phyloP scores from a whole-genome alignment of 2,888 invertebrate species.

The Andrena trimmerana region DNA sequence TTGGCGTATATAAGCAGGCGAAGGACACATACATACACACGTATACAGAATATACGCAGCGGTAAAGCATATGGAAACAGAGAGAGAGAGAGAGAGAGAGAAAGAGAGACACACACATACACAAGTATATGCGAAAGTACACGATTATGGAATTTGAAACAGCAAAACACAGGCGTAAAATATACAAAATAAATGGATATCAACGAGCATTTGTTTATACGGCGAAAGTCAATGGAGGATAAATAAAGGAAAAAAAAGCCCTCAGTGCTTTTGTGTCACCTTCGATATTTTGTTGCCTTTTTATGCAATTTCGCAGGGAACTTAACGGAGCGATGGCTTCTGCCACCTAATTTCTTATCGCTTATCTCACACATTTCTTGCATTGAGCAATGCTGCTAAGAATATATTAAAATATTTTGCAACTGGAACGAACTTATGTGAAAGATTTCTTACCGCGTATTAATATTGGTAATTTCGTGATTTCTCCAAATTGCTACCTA shows the following conservation, averaged over 20 bases:
- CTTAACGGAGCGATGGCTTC: not conserved
- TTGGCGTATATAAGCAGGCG: slow-evolving; percentile 43
- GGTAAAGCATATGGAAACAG: slow-evolving; percentile 28
- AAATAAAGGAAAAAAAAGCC: slow-evolving; percentile 53
- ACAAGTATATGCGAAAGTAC: slow-evolving; percentile 52
- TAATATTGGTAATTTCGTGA: not conserved
- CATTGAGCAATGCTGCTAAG: slow-evolving; percentile 10
- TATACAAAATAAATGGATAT: slow-evolving; percentile 51
- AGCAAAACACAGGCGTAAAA: slow-evolving; percentile 47
- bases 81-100: not conserved
- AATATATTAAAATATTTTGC: slow-evolving; percentile 24
- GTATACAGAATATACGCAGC: slow-evolving; percentile 52
- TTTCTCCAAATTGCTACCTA: not conserved
- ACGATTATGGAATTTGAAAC: slow-evolving; percentile 44
- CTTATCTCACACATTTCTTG: slow-evolving; percentile 3
- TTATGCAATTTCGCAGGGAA: slow-evolving; percentile 13
- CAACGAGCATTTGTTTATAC: slow-evolving; percentile 62
- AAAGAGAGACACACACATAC: slow-evolving; percentile 10
- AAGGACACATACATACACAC: slow-evolving; percentile 54
- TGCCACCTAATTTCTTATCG: slow-evolving; percentile 1
- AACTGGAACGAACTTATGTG: not conserved
- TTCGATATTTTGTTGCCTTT: slow-evolving; percentile 38
- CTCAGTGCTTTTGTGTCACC: slow-evolving; percentile 47
- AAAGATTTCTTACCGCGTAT: not conserved
- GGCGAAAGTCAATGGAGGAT: slow-evolving; percentile 48